Percentiles rank a stretch among this genome's conserved stretches.
These are phyloP conservation scores for Microctenopoma steveboyesi DNA, from an alignment of 2,797 vertebrate genomes.

Conservation along the genomic window DNA sequence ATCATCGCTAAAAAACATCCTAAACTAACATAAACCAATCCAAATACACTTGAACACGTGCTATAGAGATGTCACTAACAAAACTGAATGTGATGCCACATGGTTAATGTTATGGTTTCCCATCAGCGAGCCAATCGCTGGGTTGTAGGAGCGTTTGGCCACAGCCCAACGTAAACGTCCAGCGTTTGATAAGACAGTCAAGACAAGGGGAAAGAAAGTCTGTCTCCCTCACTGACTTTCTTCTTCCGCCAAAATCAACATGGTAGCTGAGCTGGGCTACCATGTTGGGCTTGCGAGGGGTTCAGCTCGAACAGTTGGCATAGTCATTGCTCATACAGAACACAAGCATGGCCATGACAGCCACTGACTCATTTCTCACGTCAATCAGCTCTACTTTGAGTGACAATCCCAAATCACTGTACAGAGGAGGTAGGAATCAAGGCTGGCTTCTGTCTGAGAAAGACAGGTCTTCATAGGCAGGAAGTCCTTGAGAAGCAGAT, in stretches of 20 bases:
- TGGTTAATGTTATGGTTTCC: slow-evolving; percentile 28
- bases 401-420: slow-evolving; percentile 35
- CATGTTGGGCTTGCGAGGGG: slow-evolving; percentile 38
- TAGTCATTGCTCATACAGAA: slow-evolving; percentile 6
- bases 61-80: neutral
- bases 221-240: slow-evolving; percentile 30
- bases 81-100: neutral
- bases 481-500: slow-evolving; percentile 64
- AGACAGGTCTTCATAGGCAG: slow-evolving; percentile 34
- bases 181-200: slow-evolving; percentile 23
- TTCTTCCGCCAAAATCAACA: slow-evolving; percentile 70
- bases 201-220: slow-evolving; percentile 21
- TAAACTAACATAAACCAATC: neutral
- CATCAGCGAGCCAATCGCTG: slow-evolving; percentile 33
- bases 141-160: slow-evolving; percentile 44
- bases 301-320: slow-evolving; percentile 43
- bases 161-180: slow-evolving; percentile 54
- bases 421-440: slow-evolving; percentile 22
- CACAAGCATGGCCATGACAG: slow-evolving; percentile 17
- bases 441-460: slow-evolving; percentile 30
- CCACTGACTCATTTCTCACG: slow-evolving; percentile 34
- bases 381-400: slow-evolving; percentile 27
- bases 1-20: too few relatives aligned
- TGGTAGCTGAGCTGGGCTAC: slow-evolving; percentile 53
- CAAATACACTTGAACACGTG: neutral